A percentile compares a stretch with the other conserved stretches of the same genome.
Conservation (phyloP, 2,113 vertebrate genomes). For the Centrocercus urophasianus region DNA sequence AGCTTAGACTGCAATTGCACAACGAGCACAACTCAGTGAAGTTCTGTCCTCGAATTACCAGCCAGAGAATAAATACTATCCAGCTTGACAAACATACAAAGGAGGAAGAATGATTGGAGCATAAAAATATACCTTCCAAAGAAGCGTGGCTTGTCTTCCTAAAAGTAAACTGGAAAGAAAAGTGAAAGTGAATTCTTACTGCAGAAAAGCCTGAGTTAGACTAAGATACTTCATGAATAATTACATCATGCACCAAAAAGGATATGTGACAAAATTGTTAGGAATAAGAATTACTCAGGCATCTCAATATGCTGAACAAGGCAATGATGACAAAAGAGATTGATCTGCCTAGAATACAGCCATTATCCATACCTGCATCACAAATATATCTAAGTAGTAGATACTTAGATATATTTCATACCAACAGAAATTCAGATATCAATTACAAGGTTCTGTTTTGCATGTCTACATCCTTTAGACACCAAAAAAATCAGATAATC, state of each 20-base stretch:
- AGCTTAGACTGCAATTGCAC: background rate
- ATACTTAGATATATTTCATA: background rate
- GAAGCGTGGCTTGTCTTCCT: background rate
- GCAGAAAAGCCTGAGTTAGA: background rate
- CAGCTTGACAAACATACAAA: background rate
- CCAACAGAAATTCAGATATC: background rate
- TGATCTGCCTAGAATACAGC: background rate
- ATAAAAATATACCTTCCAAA: background rate
- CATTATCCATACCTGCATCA: background rate
- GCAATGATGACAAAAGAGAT: background rate
- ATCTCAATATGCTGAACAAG: background rate
- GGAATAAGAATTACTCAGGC: background rate
- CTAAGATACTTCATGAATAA: background rate
- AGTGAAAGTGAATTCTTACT: background rate
- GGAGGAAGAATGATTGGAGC: background rate
- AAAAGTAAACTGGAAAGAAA: background rate
- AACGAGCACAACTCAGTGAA: background rate
- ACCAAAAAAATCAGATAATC: background rate
- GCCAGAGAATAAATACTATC: background rate
- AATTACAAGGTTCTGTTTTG: background rate
- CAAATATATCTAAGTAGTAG: background rate
- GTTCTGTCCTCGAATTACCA: background rate
- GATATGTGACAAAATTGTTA: background rate
- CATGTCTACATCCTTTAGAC: background rate
- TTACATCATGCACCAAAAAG: background rate